Conservation (phyloP, 1,140 invertebrate species). For the Neodiprion virginianus region DNA sequence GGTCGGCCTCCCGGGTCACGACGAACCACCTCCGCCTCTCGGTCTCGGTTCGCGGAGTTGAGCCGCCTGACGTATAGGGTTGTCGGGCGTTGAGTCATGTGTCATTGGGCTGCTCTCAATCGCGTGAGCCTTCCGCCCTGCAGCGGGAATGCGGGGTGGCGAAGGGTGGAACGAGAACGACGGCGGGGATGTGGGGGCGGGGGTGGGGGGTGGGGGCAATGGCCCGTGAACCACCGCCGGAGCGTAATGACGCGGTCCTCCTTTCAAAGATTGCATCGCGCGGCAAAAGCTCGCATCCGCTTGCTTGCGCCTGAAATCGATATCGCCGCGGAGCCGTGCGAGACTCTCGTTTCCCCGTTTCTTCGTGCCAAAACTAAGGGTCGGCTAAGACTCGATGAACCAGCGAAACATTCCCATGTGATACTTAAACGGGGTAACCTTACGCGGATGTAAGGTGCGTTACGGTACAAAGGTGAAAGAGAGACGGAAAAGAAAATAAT, state of each 20-base stretch:
- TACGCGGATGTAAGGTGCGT: too few relatives aligned
- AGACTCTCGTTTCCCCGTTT: slow-evolving; percentile 3
- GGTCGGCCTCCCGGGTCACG: too few relatives aligned
- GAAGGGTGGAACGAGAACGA: slow-evolving; percentile 25
- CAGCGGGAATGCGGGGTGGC: slow-evolving; percentile 16
- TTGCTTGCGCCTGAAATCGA: slow-evolving; percentile 16
- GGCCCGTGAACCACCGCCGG: slow-evolving; percentile 58
- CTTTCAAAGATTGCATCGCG: slow-evolving; percentile 62
- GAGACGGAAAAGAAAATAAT: not conserved
- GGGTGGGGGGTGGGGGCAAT: slow-evolving; percentile 51
- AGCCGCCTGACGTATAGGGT: slow-evolving; percentile 45
- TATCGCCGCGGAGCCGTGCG: slow-evolving; percentile 31
- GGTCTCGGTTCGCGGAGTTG: slow-evolving; percentile 8
- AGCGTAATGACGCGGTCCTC: slow-evolving; percentile 63
- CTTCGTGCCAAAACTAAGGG: not conserved
- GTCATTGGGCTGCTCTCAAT: slow-evolving; percentile 52
- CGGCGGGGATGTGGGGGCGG: slow-evolving; percentile 30
- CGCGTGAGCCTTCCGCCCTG: slow-evolving; percentile 35
- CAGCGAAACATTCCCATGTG: too few relatives aligned
- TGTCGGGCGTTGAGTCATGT: slow-evolving; percentile 55
- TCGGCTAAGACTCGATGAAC: not conserved
- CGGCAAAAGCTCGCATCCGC: slow-evolving; percentile 51
- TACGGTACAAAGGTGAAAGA: not conserved
- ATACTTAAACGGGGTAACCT: too few relatives aligned
- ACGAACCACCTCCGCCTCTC: not conserved